These are phyloP conservation scores for Chrysochloris asiatica DNA, from an alignment of 2,113 vertebrate genomes.

Conservation along the genomic window DNA sequence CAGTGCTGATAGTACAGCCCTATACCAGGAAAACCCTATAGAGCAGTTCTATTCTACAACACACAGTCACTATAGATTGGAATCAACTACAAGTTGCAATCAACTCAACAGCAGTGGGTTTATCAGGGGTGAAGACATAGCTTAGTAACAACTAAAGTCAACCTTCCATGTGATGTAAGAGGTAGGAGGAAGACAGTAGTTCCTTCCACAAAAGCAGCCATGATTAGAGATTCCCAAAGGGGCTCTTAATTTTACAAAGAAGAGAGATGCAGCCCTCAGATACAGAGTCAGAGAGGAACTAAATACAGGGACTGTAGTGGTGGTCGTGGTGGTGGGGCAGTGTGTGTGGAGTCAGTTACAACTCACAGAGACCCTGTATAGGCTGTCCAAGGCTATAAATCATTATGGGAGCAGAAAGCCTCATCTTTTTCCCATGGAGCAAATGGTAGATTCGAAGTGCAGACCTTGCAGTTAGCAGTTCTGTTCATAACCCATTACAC, in stretches of 20 bases:
- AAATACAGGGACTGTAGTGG: not conserved
- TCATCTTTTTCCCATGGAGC: too few relatives aligned
- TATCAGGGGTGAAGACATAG: not conserved
- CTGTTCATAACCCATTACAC: too few relatives aligned
- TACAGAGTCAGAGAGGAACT: not conserved
- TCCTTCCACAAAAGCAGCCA: slow-evolving; percentile 36
- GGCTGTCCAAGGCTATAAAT: too few relatives aligned
- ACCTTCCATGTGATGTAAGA: not conserved
- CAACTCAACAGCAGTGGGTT: not conserved
- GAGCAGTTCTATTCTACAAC: not conserved
- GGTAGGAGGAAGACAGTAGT: not conserved
- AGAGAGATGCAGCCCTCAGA: not conserved
- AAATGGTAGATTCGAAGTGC: too few relatives aligned
- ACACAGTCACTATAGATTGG: too few relatives aligned
- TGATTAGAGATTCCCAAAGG: not conserved
- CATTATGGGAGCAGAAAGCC: too few relatives aligned
- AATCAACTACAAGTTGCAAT: too few relatives aligned
- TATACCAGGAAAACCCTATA: not conserved
- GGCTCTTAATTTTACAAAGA: not conserved
- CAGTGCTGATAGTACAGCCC: too few relatives aligned
- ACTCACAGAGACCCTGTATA: too few relatives aligned
- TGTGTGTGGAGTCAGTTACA: too few relatives aligned
- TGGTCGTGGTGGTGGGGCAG: too few relatives aligned
- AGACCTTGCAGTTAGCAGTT: too few relatives aligned
- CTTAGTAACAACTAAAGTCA: not conserved